phyloP scores from a whole-genome alignment of 2,113 vertebrate species.

The Brachyhypopomus gauderio region DNA sequence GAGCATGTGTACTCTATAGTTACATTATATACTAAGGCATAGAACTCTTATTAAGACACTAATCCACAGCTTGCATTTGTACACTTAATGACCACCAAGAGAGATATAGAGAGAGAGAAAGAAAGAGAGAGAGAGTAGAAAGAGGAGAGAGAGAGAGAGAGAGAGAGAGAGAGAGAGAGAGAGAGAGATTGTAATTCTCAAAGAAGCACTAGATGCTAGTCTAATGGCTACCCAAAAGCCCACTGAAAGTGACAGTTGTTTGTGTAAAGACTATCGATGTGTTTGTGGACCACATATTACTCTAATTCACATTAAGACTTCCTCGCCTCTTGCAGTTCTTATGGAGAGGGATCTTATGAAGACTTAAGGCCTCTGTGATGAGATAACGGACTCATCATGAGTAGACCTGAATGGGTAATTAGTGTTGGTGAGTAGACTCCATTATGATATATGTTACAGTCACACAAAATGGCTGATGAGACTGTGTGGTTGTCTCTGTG shows the following conservation, averaged over 20 bases:
- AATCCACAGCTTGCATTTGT: not conserved
- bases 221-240: conserved; percentile 11
- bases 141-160: not conserved
- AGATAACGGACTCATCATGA: not conserved
- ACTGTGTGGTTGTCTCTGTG: conserved; percentile 12
- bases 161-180: not conserved
- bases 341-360: not conserved
- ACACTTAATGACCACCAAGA: not conserved
- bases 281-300: not conserved
- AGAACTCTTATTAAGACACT: too few species aligned
- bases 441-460: conserved; percentile 44
- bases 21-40: too few species aligned
- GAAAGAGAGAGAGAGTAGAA: not conserved
- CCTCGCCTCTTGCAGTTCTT: conserved; percentile 6
- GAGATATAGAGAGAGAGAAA: not conserved
- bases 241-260: conserved; percentile 15
- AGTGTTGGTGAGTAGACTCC: conserved; percentile 42
- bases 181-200: not conserved
- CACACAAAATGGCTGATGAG: conserved; percentile 40
- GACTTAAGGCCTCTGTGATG: conserved; percentile 21
- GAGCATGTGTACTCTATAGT: too few species aligned
- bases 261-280: conserved; percentile 16
- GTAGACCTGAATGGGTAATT: conserved; percentile 48
- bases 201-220: not conserved
- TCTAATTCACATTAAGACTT: conserved; percentile 11